phyloP scores from a whole-genome alignment of 2,797 vertebrate species.

The Bovichtus variegatus region DNA sequence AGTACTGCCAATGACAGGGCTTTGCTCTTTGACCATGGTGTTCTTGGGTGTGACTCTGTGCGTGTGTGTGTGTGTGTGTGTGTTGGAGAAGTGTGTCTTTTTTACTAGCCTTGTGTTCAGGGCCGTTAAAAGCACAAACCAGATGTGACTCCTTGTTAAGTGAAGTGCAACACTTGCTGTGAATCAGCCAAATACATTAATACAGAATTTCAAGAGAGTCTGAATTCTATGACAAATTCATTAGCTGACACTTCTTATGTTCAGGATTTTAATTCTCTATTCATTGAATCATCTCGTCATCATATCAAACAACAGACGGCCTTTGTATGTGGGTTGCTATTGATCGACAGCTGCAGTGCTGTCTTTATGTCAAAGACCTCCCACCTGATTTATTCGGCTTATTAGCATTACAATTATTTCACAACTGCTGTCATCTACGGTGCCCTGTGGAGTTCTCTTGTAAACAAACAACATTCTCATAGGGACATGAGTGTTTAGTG shows the following conservation, averaged over 20 bases:
- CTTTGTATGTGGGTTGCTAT: not conserved
- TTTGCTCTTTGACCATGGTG: not conserved
- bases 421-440: not conserved
- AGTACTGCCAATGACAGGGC: not conserved
- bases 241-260: not conserved
- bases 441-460: not conserved
- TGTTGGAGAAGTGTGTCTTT: conserved; percentile 27
- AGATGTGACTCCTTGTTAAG: conserved; percentile 42
- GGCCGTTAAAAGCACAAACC: conserved; percentile 9
- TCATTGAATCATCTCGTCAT: not conserved
- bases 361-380: conserved; percentile 8
- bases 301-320: not conserved
- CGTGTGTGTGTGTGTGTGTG: not conserved
- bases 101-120: conserved; percentile 36
- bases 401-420: not conserved
- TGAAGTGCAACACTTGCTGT: conserved; percentile 13
- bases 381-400: not conserved
- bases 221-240: conserved; percentile 1
- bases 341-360: not conserved
- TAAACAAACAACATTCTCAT: not conserved
- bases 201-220: not conserved
- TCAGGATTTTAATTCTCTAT: not conserved
- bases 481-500: no score
- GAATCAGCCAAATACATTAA: conserved; percentile 7
- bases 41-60: not conserved